Evolutionary conservation across 2,113 vertebrate species (phyloP).

Genomic region (Callipepla squamata): DNA sequence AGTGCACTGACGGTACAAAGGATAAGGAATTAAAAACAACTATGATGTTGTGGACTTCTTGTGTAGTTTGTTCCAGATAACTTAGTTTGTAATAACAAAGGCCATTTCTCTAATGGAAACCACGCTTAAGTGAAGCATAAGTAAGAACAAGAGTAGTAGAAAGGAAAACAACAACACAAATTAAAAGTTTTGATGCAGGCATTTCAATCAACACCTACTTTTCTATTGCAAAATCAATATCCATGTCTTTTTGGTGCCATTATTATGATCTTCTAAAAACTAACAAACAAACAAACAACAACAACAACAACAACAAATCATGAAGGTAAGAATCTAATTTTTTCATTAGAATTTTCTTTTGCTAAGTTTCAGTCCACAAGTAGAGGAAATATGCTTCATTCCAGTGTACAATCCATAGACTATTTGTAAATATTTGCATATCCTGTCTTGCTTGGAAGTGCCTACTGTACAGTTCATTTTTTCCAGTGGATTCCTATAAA

Average conservation of each 20-base stretch:
- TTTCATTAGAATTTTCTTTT: not conserved
- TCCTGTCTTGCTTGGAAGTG: not conserved
- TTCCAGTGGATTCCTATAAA: not conserved
- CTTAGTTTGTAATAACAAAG: not conserved
- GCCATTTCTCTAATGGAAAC: not conserved
- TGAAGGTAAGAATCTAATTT: not conserved
- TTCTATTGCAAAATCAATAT: not conserved
- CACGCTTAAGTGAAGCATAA: not conserved
- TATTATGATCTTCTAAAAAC: not conserved
- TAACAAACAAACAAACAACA: no score
- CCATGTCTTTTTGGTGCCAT: not conserved
- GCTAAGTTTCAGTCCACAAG: not conserved
- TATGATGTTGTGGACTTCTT: not conserved
- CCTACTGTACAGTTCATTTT: not conserved
- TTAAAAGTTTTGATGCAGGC: not conserved
- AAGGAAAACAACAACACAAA: fast-evolving
- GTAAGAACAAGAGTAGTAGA: not conserved
- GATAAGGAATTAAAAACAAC: not conserved
- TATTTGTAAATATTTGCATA: not conserved
- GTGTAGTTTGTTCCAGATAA: not conserved
- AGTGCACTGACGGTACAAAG: not conserved
- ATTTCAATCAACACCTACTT: not conserved
- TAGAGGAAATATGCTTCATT: not conserved
- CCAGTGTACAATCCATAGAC: not conserved
- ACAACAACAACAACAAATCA: not conserved